A percentile compares a stretch with the other conserved stretches of the same genome.
Evolutionary conservation across 1,140 invertebrate species (phyloP).

Genomic region (Ptiloglossa arizonensis): DNA sequence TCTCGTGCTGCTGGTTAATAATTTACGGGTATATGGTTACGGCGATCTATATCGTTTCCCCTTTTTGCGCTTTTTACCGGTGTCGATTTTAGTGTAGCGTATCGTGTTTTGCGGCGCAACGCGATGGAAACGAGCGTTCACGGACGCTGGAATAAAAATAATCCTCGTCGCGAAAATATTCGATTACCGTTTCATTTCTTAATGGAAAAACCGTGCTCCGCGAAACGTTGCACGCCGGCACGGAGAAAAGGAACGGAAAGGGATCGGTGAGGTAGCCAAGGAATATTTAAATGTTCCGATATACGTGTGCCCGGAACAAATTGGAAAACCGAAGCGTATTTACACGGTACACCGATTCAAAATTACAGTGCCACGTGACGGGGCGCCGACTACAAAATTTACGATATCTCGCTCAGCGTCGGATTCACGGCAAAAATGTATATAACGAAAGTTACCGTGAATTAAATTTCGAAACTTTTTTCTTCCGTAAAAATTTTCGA

Average conservation of each 20-base stretch:
- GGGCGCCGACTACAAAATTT: no score
- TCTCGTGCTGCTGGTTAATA: conserved; percentile 9
- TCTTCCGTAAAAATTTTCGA: no score
- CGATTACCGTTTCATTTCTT: conserved; percentile 21
- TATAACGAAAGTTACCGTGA: no score
- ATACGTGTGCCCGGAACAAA: no score
- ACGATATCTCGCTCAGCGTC: no score
- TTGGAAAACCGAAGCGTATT: no score
- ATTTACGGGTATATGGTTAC: conserved; percentile 12
- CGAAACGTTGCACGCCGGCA: no score
- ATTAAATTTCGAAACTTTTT: no score
- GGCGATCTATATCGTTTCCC: conserved; percentile 13
- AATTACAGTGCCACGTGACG: no score
- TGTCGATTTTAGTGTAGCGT: conserved; percentile 39
- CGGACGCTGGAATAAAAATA: conserved; percentile 14
- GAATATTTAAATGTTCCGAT: no score
- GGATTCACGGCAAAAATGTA: no score
- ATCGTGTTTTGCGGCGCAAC: conserved; percentile 39
- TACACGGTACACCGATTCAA: no score
- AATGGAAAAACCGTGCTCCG: not conserved
- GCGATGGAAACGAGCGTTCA: conserved; percentile 14
- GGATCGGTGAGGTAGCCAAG: not conserved
- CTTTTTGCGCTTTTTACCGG: conserved; percentile 27
- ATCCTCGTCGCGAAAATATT: conserved; percentile 21
- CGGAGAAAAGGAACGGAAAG: not conserved